Percentiles rank a stretch among this genome's conserved stretches.
Conservation (phyloP, 2,888 invertebrate species). For the Cephus nigrinus region DNA sequence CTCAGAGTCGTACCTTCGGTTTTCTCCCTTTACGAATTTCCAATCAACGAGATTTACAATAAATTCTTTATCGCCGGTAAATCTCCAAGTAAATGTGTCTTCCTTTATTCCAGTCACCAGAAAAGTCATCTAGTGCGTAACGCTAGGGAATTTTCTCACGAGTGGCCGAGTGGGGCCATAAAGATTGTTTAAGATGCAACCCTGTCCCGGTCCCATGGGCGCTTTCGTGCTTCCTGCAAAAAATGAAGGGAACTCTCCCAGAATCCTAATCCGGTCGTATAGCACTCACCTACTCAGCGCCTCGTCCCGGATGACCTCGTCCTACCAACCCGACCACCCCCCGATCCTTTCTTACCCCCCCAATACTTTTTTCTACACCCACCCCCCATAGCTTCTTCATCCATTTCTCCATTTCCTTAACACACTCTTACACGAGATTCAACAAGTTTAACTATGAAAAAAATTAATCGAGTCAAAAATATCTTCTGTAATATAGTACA, state of each 20-base stretch:
- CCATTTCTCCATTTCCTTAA: neutral
- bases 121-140: neutral
- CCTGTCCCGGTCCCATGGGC: slow-evolving; percentile 44
- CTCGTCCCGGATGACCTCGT: neutral
- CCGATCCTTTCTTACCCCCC: neutral
- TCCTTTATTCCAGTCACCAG: neutral
- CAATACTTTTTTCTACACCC: neutral
- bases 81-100: neutral
- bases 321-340: neutral
- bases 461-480: neutral
- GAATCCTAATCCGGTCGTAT: slow-evolving; percentile 54
- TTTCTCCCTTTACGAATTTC: no score
- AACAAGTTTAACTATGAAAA: neutral
- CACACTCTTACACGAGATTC: neutral
- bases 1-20: no score
- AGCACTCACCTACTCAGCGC: slow-evolving; percentile 17
- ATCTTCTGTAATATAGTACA: neutral
- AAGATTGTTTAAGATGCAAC: slow-evolving; percentile 55
- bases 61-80: neutral
- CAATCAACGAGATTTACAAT: no score
- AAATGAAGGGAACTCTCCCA: slow-evolving; percentile 47
- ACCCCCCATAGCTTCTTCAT: neutral
- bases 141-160: neutral
- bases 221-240: slow-evolving; percentile 36
- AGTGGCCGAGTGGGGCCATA: slow-evolving; percentile 26